phyloP scores from a whole-genome alignment of 1,140 invertebrate species.

The Sipha flava region DNA sequence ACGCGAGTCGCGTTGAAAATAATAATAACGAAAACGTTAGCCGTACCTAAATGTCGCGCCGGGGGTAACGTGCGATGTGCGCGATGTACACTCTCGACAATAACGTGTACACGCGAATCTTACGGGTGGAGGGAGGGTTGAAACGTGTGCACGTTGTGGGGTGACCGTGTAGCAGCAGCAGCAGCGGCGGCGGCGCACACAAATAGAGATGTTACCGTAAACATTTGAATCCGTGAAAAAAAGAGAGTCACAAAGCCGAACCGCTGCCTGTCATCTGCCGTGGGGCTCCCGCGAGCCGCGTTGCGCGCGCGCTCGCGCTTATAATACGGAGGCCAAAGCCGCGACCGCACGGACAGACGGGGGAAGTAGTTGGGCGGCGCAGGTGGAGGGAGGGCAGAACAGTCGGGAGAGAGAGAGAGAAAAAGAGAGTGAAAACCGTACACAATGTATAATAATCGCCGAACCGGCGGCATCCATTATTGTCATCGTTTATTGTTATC shows the following conservation, averaged over 20 bases:
- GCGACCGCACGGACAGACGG: background rate
- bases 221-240: slow-evolving; percentile 30
- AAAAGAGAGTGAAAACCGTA: background rate
- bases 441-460: slow-evolving; percentile 20
- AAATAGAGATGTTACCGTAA: slow-evolving; percentile 29
- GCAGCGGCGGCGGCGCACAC: background rate
- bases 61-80: background rate
- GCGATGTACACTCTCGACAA: background rate
- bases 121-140: background rate
- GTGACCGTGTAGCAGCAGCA: too few relatives aligned
- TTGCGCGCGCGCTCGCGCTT: too few relatives aligned
- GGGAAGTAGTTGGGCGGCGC: background rate
- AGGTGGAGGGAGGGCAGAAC: background rate
- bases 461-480: slow-evolving; percentile 19
- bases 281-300: too few relatives aligned
- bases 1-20: background rate
- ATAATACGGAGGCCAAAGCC: background rate
- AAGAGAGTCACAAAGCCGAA: slow-evolving; percentile 31
- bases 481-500: background rate
- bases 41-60: background rate
- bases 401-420: background rate
- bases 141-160: background rate
- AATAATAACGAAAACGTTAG: background rate
- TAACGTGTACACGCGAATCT: background rate
- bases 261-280: background rate